phyloP scores from a whole-genome alignment of 2,113 vertebrate genomes.

The Oxyura jamaicensis region DNA sequence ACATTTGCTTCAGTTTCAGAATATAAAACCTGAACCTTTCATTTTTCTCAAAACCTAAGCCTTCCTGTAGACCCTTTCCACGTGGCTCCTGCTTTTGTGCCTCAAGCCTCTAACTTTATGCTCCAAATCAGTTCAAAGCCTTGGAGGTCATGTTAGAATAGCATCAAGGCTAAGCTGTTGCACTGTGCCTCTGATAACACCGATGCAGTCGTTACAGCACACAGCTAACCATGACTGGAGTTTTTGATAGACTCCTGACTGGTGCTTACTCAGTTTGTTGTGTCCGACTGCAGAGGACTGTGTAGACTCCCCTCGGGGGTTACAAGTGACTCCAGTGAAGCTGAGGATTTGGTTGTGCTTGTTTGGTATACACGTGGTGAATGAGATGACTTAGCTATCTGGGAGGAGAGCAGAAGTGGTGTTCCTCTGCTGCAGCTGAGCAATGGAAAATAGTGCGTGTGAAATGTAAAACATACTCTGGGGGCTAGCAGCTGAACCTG shows the following conservation, averaged over 20 bases:
- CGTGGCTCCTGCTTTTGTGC: not conserved
- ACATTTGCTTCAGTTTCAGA: not conserved
- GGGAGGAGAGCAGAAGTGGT: not conserved
- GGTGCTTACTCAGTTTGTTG: not conserved
- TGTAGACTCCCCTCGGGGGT: not conserved
- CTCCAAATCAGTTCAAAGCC: not conserved
- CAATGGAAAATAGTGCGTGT: not conserved
- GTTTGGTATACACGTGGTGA: accelerated
- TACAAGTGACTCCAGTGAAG: not conserved
- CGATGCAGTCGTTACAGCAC: not conserved
- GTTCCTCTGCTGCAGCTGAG: not conserved
- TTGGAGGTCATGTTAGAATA: not conserved
- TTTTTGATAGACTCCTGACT: not conserved
- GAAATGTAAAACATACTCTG: not conserved
- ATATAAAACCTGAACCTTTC: not conserved
- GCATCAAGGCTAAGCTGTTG: not conserved
- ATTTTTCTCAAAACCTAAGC: not conserved
- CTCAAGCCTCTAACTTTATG: not conserved
- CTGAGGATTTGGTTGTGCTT: not conserved
- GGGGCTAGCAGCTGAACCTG: not conserved
- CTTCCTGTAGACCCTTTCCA: not conserved
- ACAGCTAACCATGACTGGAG: not conserved
- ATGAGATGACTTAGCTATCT: not conserved
- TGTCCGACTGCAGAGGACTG: not conserved
- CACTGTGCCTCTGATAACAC: not conserved